These are phyloP conservation scores for Leucoraja ocellata DNA, from an alignment of 2,797 vertebrate species.

Conservation along the genomic window DNA sequence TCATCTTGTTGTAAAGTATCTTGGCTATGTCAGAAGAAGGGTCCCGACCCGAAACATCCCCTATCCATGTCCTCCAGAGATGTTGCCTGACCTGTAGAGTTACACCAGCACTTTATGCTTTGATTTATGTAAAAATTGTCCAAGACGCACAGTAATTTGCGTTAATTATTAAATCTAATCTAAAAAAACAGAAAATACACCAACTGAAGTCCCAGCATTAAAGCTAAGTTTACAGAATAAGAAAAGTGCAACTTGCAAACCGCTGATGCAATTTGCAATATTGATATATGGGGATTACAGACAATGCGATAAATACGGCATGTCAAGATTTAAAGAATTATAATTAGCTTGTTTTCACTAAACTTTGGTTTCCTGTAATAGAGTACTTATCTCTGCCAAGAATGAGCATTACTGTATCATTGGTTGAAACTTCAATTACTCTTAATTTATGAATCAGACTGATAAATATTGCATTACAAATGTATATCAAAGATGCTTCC, in stretches of 20 bases:
- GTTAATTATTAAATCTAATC: background rate
- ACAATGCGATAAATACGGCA: background rate
- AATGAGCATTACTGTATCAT: background rate
- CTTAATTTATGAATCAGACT: conserved; percentile 18
- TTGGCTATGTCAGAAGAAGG: background rate
- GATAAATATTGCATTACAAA: background rate
- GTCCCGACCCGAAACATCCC: too few species aligned
- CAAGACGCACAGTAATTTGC: background rate
- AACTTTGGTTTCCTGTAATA: background rate
- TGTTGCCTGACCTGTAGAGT: too few species aligned
- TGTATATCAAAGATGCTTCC: background rate
- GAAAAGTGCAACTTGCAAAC: background rate
- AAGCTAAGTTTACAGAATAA: background rate
- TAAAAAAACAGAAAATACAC: background rate
- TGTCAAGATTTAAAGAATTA: background rate
- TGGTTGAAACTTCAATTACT: background rate
- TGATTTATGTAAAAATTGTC: too few species aligned
- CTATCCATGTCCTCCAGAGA: too few species aligned
- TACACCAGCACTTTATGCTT: too few species aligned
- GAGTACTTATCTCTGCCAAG: background rate
- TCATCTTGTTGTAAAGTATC: background rate
- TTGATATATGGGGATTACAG: background rate
- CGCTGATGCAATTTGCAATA: background rate
- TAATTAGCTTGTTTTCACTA: background rate
- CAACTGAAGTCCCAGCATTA: background rate